Base-by-base conservation (phyloP, 1,140 invertebrate genomes). In the Neuroterus valhalla region DNA sequence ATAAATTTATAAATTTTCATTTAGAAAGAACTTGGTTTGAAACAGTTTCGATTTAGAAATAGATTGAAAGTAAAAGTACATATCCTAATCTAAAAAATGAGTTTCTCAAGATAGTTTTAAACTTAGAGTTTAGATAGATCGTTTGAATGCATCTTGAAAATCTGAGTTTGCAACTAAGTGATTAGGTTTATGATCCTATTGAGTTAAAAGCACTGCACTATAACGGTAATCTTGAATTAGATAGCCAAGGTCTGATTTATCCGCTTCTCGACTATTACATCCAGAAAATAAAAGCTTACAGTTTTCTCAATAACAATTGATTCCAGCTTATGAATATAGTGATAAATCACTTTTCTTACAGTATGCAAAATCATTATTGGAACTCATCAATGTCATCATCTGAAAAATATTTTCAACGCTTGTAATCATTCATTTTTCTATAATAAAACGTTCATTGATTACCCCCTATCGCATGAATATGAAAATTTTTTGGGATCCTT, bases 201-300 rank as follows among this genome's bases (percentile, higher is more conserved):
- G 55, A 62, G 55, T 62, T 62, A 62, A 62, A 62, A 62, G 55
- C 55, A 31, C 55, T 62, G 55, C 55, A 62, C 55, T 62, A 62
- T 62, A 62, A 38, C 55, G 55, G 55, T 62, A 62, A 62, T 62
- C 55, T 12, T n/a, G 55, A 62, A 62, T 62, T 62, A 62, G n/a
- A 62, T 62, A 62, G 23, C 55, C 55, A 62, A 62, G 55, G 55
- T 62, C 55, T 62, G 55, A 62, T 62, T 62, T 62, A 62, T 62
- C 23, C 55, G 12, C 26, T 31, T 55, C 10, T 21, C 21, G 26
- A 26, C 21, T 31, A 62, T 26, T 26, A n/a, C 23, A 62, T 62
- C 55, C 55, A 23, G 55, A 14, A 62, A 38, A 31, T 62, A 62
- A 62, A 62, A 62, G n/a, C 31, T 62, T 62, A 62, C 55, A 62